Base-by-base conservation (phyloP, 2,797 vertebrate species). In the Schizopygopsis malacanthus region DNA sequence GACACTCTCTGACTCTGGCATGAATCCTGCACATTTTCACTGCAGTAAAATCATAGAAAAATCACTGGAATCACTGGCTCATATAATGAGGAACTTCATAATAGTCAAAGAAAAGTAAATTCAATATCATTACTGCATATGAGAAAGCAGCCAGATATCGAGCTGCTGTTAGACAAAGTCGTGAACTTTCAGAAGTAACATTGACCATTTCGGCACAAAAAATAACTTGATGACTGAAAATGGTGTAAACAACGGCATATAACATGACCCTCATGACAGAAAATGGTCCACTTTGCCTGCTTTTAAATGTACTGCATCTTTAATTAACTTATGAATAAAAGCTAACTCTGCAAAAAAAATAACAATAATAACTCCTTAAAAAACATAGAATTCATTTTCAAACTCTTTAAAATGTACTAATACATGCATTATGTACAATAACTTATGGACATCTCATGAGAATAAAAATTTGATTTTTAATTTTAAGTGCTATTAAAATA, bases 401-500 rank as follows among this genome's bases (percentile, higher is more conserved):
- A 77, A 56, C 20, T 41, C 20, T 80, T 65, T 47, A 69, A 52
- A 80, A 33, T 47, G 20, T 65, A 65, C 61, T 39, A 54, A 77
- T 28, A 78, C 61, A 69, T 20, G 70, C n/a, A 43, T 13, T 59
- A 56, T 79, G 41, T 67, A 84, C 63, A 84, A 15, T 56, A 79
- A 79, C 9, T 25, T 50, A 67, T 63, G 6, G 43, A 75, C 4
- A 33, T 41, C 75, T 78, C 16, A 16, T 69, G 22, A 56, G 10
- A 77, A 77, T 52, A 83, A 83, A 63, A 47, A 9, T 22, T 54
- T 39, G 28, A 52, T 67, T 75, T 54, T 5, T 67, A 1, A 13
- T 28, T 69, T 69, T 39, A 78, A 84, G 83, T 84, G 75, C 83
- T 84, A 37, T 56, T 78, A 33, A 84, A 78, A 56, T 61, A 33